Conservation (phyloP, 2,888 invertebrate genomes). For the Apodemia mormo region DNA sequence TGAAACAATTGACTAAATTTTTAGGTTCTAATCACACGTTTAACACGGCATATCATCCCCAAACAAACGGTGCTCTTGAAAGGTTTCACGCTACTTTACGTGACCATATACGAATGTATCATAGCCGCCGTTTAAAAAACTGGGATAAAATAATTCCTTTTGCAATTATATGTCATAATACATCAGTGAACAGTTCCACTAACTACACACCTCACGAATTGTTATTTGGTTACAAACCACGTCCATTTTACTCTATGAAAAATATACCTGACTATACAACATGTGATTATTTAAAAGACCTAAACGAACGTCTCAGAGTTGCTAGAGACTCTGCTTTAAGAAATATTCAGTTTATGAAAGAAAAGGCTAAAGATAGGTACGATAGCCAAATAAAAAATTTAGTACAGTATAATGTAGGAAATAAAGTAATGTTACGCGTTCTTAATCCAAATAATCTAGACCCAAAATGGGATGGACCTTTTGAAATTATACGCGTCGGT, state of each 20-base stretch:
- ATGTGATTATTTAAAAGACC: slow-evolving; percentile 41
- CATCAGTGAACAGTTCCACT: slow-evolving; percentile 44
- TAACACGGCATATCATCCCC: slow-evolving; percentile 47
- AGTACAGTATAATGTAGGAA: slow-evolving; percentile 24
- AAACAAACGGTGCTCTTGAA: slow-evolving; percentile 46
- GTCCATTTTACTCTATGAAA: slow-evolving; percentile 42
- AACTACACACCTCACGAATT: slow-evolving; percentile 45
- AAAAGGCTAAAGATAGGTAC: slow-evolving; percentile 45
- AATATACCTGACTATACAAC: slow-evolving; percentile 38
- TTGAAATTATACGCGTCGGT: slow-evolving; percentile 39
- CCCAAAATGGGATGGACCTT: slow-evolving; percentile 46
- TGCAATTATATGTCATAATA: slow-evolving; percentile 48
- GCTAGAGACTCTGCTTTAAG: slow-evolving; percentile 40
- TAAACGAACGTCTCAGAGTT: slow-evolving; percentile 40
- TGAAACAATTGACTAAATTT: slow-evolving; percentile 47
- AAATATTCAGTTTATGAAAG: slow-evolving; percentile 42
- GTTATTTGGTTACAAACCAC: slow-evolving; percentile 46
- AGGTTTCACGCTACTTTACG: slow-evolving; percentile 45
- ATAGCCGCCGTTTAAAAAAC: slow-evolving; percentile 36
- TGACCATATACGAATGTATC: slow-evolving; percentile 46
- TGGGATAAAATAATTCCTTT: slow-evolving; percentile 47
- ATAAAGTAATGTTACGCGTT: slow-evolving; percentile 34
- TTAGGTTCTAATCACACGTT: slow-evolving; percentile 43
- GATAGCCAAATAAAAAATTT: slow-evolving; percentile 42
- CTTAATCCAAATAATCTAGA: slow-evolving; percentile 46